Evolutionary conservation across 2,797 vertebrate genomes (phyloP).

Genomic region (Lacerta bilineata): DNA sequence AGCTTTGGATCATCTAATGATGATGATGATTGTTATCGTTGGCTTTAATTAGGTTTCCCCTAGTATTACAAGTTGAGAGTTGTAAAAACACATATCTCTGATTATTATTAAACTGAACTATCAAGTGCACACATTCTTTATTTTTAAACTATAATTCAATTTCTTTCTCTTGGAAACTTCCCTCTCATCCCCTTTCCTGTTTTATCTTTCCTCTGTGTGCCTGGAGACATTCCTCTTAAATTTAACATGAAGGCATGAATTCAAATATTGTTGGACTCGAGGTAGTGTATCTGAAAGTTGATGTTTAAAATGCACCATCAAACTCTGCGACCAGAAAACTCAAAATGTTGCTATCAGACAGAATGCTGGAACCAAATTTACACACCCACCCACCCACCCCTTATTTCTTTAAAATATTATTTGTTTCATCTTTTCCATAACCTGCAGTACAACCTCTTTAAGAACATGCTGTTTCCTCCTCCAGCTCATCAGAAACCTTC

Average conservation of each 20-base stretch:
- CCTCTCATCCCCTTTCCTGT: slow-evolving; percentile 41
- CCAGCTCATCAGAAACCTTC: no score
- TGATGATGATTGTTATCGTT: slow-evolving; percentile 69
- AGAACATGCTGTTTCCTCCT: no score
- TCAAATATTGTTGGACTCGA: slow-evolving; percentile 28
- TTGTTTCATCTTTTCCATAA: not conserved
- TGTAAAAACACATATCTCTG: slow-evolving; percentile 55
- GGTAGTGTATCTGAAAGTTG: not conserved
- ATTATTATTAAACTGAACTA: slow-evolving; percentile 46
- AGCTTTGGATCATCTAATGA: slow-evolving; percentile 68
- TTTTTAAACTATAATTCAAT: slow-evolving; percentile 37
- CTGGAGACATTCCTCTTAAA: slow-evolving; percentile 35
- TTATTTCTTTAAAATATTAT: not conserved
- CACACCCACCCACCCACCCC: not conserved
- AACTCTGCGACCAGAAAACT: slow-evolving; percentile 1
- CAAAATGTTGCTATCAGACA: slow-evolving; percentile 11
- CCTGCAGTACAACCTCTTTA: not conserved
- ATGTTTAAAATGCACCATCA: slow-evolving; percentile 6
- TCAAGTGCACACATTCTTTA: slow-evolving; percentile 38
- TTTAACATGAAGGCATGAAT: slow-evolving; percentile 28
- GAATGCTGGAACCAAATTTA: slow-evolving; percentile 1
- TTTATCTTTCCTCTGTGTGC: slow-evolving; percentile 36
- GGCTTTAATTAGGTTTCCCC: slow-evolving; percentile 60
- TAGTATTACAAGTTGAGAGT: slow-evolving; percentile 61
- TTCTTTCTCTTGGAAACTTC: slow-evolving; percentile 60